These are phyloP conservation scores for Apostichopus japonicus DNA, from an alignment of 35 echinoderm and acorn worm genomes.

Conservation along the genomic window DNA sequence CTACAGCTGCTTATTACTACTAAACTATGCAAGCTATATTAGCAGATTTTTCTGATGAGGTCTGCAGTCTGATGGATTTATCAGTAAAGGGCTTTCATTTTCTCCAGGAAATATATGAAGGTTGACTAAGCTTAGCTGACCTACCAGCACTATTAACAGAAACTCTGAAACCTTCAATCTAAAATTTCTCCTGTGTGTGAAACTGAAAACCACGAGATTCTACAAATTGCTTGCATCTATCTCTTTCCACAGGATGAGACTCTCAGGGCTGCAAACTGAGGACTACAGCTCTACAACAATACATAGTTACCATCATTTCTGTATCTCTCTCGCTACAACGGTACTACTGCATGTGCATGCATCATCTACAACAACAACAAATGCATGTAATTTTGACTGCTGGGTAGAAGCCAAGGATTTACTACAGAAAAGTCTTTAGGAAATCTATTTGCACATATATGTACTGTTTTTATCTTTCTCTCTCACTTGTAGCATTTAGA, in stretches of 20 bases:
- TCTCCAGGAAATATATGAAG: slow-evolving; percentile 55
- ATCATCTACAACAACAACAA: background rate
- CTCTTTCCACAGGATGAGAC: slow-evolving; percentile 26
- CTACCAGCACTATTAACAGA: slow-evolving; percentile 41
- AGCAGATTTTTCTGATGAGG: slow-evolving; percentile 11
- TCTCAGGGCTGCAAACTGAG: background rate
- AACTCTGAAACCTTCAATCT: slow-evolving; percentile 47
- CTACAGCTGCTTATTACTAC: background rate
- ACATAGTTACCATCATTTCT: no score
- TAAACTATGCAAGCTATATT: background rate
- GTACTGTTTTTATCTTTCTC: no score
- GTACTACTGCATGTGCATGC: background rate
- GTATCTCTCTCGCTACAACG: no score
- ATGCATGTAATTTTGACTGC: no score
- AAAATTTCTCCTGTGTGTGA: slow-evolving; percentile 52
- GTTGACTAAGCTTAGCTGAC: slow-evolving; percentile 1
- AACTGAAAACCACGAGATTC: slow-evolving; percentile 35
- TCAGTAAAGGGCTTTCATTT: slow-evolving; percentile 48
- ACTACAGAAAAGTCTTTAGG: no score
- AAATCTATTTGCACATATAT: no score
- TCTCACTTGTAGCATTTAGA: no score
- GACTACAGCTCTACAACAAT: no score
- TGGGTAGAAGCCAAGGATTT: no score
- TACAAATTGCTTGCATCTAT: slow-evolving; percentile 46
- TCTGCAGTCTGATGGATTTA: background rate